Evolutionary conservation across 2,113 vertebrate species (phyloP).

Genomic region (Pseudorasbora parva): DNA sequence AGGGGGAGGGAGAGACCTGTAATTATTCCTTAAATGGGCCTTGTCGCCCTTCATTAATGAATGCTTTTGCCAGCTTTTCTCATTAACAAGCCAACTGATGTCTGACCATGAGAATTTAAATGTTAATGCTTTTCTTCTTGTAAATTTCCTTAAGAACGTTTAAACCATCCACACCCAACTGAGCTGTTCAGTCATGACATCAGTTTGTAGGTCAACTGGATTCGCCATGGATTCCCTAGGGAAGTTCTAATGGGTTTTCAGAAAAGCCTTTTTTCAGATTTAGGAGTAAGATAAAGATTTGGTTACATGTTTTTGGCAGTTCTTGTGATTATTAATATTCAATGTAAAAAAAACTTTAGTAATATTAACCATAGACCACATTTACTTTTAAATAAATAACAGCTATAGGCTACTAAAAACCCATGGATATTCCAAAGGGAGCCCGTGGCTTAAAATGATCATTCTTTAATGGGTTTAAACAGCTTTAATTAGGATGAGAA

Average conservation of each 20-base stretch:
- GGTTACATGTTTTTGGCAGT: neutral
- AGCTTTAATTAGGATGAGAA: neutral
- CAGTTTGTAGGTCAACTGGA: slow-evolving; percentile 16
- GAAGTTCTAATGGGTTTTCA: neutral
- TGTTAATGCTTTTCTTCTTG: neutral
- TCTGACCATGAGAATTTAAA: slow-evolving; percentile 7
- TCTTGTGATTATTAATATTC: neutral
- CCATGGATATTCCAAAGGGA: neutral
- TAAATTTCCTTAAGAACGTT: neutral
- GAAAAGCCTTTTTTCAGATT: neutral
- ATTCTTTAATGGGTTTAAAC: neutral
- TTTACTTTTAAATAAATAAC: neutral
- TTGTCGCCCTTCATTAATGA: slow-evolving; percentile 72
- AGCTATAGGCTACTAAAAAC: neutral
- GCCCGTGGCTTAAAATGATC: neutral
- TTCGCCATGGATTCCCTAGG: neutral
- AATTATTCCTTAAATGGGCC: slow-evolving; percentile 63
- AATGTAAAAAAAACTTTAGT: neutral
- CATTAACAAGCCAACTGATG: slow-evolving; percentile 62
- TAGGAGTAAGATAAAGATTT: neutral
- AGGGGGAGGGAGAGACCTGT: slow-evolving; percentile 40
- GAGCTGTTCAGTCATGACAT: neutral
- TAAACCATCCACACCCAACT: slow-evolving; percentile 7
- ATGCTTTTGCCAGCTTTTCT: slow-evolving; percentile 70
- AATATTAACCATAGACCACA: neutral